phyloP scores from a whole-genome alignment of 2,888 invertebrate species.

The Phytoseiulus persimilis region DNA sequence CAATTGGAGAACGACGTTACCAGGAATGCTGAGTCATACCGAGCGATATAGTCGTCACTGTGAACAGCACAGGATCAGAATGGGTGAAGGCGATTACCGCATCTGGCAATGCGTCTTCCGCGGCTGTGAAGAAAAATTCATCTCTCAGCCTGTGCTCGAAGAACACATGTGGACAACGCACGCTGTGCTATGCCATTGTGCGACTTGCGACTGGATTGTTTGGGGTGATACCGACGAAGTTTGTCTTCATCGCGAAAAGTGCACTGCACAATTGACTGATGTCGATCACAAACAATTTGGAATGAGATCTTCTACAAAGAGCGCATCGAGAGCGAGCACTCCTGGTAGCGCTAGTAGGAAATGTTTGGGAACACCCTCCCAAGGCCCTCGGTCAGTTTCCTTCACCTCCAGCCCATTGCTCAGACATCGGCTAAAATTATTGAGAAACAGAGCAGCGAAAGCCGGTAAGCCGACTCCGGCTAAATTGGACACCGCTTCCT shows the following conservation, averaged over 20 bases:
- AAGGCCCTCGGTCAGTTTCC: background rate
- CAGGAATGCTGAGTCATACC: background rate
- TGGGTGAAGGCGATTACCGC: background rate
- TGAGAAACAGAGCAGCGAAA: background rate
- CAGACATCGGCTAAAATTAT: background rate
- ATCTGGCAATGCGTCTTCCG: background rate
- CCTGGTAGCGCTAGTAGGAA: background rate
- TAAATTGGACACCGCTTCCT: background rate
- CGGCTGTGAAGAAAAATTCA: background rate
- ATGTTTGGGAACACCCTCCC: background rate
- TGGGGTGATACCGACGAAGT: conserved; percentile 21
- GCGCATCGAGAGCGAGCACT: background rate
- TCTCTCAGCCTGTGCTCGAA: background rate
- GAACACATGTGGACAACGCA: conserved; percentile 26
- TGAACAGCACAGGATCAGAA: background rate
- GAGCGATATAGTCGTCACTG: background rate
- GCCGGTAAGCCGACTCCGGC: background rate
- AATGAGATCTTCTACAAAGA: background rate
- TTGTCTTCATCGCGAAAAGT: conserved; percentile 16
- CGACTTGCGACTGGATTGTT: conserved; percentile 36
- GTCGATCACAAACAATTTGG: background rate
- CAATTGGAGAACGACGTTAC: conserved; percentile 15
- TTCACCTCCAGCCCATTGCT: background rate
- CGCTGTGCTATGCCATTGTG: background rate
- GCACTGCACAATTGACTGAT: background rate